A percentile compares a stretch with the other conserved stretches of the same genome.
phyloP scores from a whole-genome alignment of 1,140 invertebrate genomes.

The Aphelenchoides avenae region DNA sequence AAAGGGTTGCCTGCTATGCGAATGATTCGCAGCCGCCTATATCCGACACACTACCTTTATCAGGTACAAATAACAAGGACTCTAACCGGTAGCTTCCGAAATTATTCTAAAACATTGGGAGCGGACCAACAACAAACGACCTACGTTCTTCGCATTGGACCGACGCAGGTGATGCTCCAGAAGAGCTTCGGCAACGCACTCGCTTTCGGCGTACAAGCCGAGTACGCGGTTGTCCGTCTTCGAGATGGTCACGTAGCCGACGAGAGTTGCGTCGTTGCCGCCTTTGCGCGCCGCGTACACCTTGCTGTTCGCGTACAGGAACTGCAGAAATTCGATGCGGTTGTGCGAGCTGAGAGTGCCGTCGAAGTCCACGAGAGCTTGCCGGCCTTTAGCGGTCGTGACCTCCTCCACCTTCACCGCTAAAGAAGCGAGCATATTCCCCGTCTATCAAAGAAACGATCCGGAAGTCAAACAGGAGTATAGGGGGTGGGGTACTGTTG shows the following conservation, averaged over 20 bases:
- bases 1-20: too few relatives aligned
- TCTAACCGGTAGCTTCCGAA: too few relatives aligned
- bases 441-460: too few relatives aligned
- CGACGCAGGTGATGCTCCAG: constrained; percentile 20
- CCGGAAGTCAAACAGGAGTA: too few relatives aligned
- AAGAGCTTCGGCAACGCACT: constrained; percentile 29
- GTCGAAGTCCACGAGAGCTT: constrained; percentile 40
- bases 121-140: too few relatives aligned
- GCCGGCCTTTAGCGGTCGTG: constrained; percentile 2
- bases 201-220: constrained; percentile 33
- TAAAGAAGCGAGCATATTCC: too few relatives aligned
- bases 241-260: constrained; percentile 27
- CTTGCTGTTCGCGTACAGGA: constrained; percentile 20
- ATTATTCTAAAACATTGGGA: too few relatives aligned
- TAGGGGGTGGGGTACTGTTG: too few relatives aligned
- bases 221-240: constrained; percentile 28
- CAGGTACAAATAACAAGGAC: too few relatives aligned
- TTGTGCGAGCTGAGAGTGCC: constrained; percentile 36
- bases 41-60: too few relatives aligned
- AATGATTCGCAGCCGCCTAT: too few relatives aligned
- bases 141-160: constrained; percentile 27
- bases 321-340: constrained; percentile 41
- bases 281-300: constrained; percentile 15
- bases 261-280: constrained; percentile 13
- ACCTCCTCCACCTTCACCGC: constrained; percentile 3